Evolutionary conservation across 1,140 invertebrate genomes (phyloP), one percentile per base, ranked within the genome.

Genomic region (Leptopilina boulardi): DNA sequence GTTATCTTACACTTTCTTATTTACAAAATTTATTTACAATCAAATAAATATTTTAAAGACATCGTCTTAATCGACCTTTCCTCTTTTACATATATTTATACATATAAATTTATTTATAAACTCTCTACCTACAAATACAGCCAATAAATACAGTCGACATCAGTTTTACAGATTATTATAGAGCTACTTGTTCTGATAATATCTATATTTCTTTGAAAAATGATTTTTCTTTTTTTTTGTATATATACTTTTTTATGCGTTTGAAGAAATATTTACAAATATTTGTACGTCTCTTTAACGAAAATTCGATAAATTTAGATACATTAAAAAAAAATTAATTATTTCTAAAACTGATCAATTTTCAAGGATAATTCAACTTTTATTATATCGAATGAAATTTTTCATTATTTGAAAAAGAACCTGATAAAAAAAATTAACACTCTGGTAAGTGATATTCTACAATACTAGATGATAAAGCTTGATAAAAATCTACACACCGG

Each of bases 1-100:
- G 78, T 54, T 84, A 86, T 86, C 77, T 82, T 88, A 88, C 82
- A 87, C 72, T 56, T 6, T n/a, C 59, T 38, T 88, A 88, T 89
- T 85, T 88, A 88, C 87, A 88, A 34, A 26, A 23, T 30, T 21
- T 89, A 88, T 88, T 18, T 89, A 89, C 87, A 88, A 89, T 88
- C 86, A 87, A 84, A 82, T 82, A 59, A 56, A 78, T 74, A 77
- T 73, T 71, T 73, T 75, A 78, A 79, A 80, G 59, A 73, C 71
- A 54, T 66, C 26, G 21, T 66, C 15, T 66, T 1, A 66, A 76
- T 80, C 70, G 77, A 76, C 78, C 77, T 18, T 18, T 70, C 73
- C 71, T 79, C 76, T 26, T 74, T 81, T 77, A 56, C 34, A 75
- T 78, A 76, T 72, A 75, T 73, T n/a, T n/a, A n/a, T n/a, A n/a